These are phyloP conservation scores for Remorina albescens DNA, from an alignment of 2,797 vertebrate species.

Conservation along the genomic window DNA sequence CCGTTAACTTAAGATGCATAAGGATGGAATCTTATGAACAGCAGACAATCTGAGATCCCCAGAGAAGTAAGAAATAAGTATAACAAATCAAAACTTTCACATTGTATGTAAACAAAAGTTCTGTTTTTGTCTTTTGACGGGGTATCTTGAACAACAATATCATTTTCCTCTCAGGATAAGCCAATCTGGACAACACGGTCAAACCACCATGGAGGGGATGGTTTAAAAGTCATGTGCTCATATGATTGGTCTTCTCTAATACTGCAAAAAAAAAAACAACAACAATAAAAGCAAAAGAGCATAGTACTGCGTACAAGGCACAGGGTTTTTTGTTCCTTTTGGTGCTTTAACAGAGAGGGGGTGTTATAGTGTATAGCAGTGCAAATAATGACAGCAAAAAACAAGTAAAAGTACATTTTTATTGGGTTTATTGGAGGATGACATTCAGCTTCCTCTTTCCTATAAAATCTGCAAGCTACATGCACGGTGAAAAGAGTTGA, in stretches of 20 bases:
- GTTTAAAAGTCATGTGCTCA: too few relatives aligned
- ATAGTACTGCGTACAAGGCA: background rate
- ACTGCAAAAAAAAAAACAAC: too few relatives aligned
- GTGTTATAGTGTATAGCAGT: background rate
- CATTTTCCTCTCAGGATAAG: too few relatives aligned
- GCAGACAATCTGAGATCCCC: background rate
- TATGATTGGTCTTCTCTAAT: too few relatives aligned
- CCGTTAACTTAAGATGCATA: background rate
- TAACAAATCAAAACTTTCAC: too few relatives aligned
- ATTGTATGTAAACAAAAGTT: too few relatives aligned
- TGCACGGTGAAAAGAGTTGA: background rate
- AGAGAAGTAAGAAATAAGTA: background rate
- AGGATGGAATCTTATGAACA: background rate
- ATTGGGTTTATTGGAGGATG: background rate
- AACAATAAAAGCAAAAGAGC: too few relatives aligned
- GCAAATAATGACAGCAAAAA: constrained; percentile 14
- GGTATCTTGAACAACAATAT: background rate
- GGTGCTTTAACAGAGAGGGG: background rate
- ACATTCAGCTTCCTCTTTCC: background rate
- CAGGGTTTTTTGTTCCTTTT: background rate
- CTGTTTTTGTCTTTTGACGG: background rate
- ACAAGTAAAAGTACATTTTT: background rate
- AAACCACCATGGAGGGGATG: too few relatives aligned
- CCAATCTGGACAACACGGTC: too few relatives aligned
- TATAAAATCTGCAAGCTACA: background rate